phyloP scores from a whole-genome alignment of 2,888 invertebrate species.

The Serripes groenlandicus region DNA sequence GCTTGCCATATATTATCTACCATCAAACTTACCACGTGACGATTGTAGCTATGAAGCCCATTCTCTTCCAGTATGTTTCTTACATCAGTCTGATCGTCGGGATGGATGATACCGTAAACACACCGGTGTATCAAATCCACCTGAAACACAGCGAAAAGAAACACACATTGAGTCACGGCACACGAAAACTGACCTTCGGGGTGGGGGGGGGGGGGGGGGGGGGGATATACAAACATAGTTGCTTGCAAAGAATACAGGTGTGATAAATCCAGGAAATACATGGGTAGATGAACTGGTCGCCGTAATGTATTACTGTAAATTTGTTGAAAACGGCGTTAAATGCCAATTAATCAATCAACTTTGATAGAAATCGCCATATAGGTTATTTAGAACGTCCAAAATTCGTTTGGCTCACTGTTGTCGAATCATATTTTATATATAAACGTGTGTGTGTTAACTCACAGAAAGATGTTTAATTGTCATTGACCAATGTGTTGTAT shows the following conservation, averaged over 20 bases:
- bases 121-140: conserved; percentile 82
- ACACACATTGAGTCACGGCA: not conserved
- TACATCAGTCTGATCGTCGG: conserved; percentile 77
- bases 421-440: too few relatives aligned
- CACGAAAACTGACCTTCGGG: not conserved
- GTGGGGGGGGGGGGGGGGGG: not conserved
- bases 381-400: too few relatives aligned
- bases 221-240: not conserved
- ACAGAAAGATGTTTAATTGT: too few relatives aligned
- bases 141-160: conserved; percentile 57
- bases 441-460: too few relatives aligned
- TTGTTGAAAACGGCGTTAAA: too few relatives aligned
- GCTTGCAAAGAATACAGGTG: not conserved
- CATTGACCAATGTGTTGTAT: too few relatives aligned
- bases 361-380: too few relatives aligned
- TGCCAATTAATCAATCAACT: too few relatives aligned
- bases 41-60: conserved; percentile 4
- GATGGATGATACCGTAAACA: conserved; percentile 80
- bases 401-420: too few relatives aligned
- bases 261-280: not conserved
- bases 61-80: conserved; percentile 73
- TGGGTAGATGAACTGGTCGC: too few relatives aligned
- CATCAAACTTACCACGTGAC: conserved; percentile 8
- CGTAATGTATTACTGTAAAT: too few relatives aligned
- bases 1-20: too few relatives aligned